phyloP scores from a whole-genome alignment of 1,140 invertebrate species.

The Drosophila suzukii region DNA sequence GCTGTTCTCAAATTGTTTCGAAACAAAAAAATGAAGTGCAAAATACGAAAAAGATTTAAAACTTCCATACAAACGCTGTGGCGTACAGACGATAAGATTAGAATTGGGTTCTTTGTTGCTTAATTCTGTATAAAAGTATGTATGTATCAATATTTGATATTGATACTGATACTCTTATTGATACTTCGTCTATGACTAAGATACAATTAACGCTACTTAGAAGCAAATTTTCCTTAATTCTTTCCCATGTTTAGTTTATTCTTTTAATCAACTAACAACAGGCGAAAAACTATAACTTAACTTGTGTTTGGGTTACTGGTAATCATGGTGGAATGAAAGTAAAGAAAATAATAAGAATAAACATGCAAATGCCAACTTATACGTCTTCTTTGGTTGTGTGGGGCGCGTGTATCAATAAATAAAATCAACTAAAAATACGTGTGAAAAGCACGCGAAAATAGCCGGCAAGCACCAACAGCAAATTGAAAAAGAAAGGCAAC shows the following conservation, averaged over 20 bases:
- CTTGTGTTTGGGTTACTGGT: neutral
- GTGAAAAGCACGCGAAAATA: slow-evolving; percentile 54
- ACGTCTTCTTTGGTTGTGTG: slow-evolving; percentile 19
- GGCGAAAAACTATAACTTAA: neutral
- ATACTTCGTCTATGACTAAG: slow-evolving; percentile 15
- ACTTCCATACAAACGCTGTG: slow-evolving; percentile 6
- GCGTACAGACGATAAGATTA: slow-evolving; percentile 25
- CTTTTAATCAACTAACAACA: neutral
- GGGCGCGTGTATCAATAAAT: slow-evolving; percentile 75
- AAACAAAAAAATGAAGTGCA: slow-evolving; percentile 24
- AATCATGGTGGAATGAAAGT: neutral
- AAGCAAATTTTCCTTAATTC: too few species aligned
- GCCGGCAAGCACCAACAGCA: slow-evolving; percentile 22
- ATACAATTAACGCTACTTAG: neutral
- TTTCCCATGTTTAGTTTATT: too few species aligned
- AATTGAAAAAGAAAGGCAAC: slow-evolving; percentile 5
- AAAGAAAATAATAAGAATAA: neutral
- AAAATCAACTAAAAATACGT: slow-evolving; percentile 73
- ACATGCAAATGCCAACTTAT: slow-evolving; percentile 34
- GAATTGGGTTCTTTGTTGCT: slow-evolving; percentile 38
- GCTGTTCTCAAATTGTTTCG: slow-evolving; percentile 30
- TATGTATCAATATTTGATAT: slow-evolving; percentile 3
- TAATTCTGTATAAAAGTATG: slow-evolving; percentile 1
- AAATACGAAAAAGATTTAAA: slow-evolving; percentile 33
- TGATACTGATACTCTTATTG: slow-evolving; percentile 7